Evolutionary conservation across 2,113 vertebrate species (phyloP), one percentile per base, ranked within the genome.

Genomic region (Callospermophilus lateralis): DNA sequence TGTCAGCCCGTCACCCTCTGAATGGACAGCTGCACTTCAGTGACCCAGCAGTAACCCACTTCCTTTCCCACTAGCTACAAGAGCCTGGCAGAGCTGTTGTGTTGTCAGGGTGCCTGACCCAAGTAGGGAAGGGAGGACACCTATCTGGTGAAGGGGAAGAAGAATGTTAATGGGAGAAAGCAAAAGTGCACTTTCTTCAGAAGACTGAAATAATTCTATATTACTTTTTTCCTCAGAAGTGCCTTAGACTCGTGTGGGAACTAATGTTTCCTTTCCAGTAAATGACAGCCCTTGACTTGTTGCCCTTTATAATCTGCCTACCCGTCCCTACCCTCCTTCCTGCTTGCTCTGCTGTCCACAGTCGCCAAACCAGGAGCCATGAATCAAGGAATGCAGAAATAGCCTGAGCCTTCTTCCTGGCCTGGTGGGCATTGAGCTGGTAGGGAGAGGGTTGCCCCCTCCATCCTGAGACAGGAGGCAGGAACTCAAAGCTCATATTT

Each of bases 171-270:
- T 22, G 73, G 77, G 84, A 95, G 42, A 98, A 92, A 97, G 32
- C 74, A 97, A 96, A 97, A 97, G 88, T 63, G 9, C 1, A 51
- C n/a, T 90, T 95, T 94, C 89, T 84, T 74, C 45, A 45, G 83
- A 96, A 89, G 81, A 8, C 2, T 42, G 28, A 95, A 53, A 67
- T 72, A 67, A 88, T 73, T 37, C 32, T 30, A n/a, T 7, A 63
- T 77, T 34, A 26, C n/a, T 42, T 22, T 90, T 68, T 96, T 97
- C 84, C 48, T 92, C 93, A 95, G 93, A 97, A 96, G 70, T 26
- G 34, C 30, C 63, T 76, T 6, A 17, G 4, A 58, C 42, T 85
- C 51, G 1, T 32, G 19, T 22, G 34, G 65, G 37, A 96, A 81
- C 51, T 20, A 11, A 28, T 15, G n/a, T 32, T 79, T 8, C 37